A percentile compares a stretch with the other conserved stretches of the same genome.
Conservation (phyloP, 1,140 invertebrate genomes). For the Diuraphis noxia region DNA sequence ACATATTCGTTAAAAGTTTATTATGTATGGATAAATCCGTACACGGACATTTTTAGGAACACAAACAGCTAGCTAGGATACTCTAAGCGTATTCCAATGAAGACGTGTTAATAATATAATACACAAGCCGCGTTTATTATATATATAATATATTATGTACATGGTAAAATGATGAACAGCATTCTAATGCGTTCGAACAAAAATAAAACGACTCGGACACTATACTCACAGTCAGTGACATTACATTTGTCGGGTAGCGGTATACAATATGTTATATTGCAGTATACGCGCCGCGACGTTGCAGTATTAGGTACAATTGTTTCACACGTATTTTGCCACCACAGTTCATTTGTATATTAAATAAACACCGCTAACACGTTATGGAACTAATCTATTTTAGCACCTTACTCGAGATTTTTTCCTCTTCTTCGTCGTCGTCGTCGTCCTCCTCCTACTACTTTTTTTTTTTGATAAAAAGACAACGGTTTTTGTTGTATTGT, state of each 20-base stretch:
- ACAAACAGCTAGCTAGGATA: background rate
- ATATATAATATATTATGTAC: background rate
- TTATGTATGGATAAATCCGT: no score
- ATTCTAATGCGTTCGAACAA: background rate
- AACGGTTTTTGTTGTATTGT: conserved; percentile 21
- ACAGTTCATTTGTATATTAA: conserved; percentile 5
- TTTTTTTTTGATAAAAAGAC: conserved; percentile 8
- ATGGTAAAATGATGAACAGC: background rate
- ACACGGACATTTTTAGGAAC: background rate
- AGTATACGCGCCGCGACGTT: background rate
- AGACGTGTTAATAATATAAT: background rate
- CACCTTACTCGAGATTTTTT: background rate
- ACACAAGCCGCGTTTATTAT: background rate
- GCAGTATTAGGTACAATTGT: conserved; percentile 20
- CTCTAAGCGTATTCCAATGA: background rate
- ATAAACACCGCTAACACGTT: conserved; percentile 20
- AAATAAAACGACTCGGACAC: background rate
- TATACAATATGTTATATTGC: background rate
- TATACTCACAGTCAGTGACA: background rate
- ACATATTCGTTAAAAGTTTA: background rate
- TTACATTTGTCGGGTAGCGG: conserved; percentile 31
- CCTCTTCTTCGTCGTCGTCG: background rate
- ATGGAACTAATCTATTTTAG: conserved; percentile 45
- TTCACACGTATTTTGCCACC: conserved; percentile 16
- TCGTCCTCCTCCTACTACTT: background rate